phyloP scores from a whole-genome alignment of 1,140 invertebrate species.

The Sesamia nonagrioides region DNA sequence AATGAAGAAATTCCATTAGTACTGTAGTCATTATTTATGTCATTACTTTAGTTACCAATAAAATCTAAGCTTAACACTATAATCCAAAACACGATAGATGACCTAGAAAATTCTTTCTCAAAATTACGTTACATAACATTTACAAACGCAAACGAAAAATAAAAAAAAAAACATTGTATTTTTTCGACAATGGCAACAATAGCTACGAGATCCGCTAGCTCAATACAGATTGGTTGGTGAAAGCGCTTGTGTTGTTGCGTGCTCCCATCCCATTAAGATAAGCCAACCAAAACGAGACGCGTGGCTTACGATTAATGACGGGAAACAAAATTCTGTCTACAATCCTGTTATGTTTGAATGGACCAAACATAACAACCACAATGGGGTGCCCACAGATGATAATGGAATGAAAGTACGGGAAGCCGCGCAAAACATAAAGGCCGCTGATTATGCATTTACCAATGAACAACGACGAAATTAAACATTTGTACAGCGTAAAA shows the following conservation, averaged over 20 bases:
- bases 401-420: slow-evolving; percentile 34
- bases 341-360: slow-evolving; percentile 55
- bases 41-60: background rate
- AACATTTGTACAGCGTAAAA: slow-evolving; percentile 21
- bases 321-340: slow-evolving; percentile 63
- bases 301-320: slow-evolving; percentile 66
- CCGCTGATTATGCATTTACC: slow-evolving; percentile 33
- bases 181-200: slow-evolving; percentile 38
- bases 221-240: slow-evolving; percentile 50
- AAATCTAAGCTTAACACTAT: background rate
- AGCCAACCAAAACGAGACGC: slow-evolving; percentile 64
- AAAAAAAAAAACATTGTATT: slow-evolving; percentile 20
- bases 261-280: slow-evolving; percentile 67
- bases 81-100: background rate
- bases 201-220: slow-evolving; percentile 32
- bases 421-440: slow-evolving; percentile 40
- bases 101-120: slow-evolving; percentile 20
- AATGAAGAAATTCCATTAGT: no score
- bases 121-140: slow-evolving; percentile 33
- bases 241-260: slow-evolving; percentile 60
- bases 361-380: slow-evolving; percentile 39
- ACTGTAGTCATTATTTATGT: no score
- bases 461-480: slow-evolving; percentile 1
- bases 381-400: slow-evolving; percentile 37
- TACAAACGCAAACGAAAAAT: slow-evolving; percentile 13